Evolutionary conservation across 2,113 vertebrate genomes (phyloP).

Genomic region (Takifugu bimaculatus): DNA sequence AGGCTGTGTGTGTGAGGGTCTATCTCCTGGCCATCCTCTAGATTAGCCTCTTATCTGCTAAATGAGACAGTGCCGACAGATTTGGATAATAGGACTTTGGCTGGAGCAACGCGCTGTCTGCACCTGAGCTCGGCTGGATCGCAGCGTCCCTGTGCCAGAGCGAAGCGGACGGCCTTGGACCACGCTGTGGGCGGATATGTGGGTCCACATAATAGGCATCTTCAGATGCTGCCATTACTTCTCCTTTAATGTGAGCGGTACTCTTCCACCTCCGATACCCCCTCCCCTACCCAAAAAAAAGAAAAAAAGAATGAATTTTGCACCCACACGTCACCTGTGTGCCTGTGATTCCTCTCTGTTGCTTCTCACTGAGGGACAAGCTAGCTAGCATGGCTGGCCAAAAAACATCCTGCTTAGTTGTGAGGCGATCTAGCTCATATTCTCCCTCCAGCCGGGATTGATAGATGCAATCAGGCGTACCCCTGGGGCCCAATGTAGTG

Average conservation of each 20-base stretch:
- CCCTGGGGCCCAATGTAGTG: slow-evolving; percentile 54
- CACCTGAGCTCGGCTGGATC: slow-evolving; percentile 49
- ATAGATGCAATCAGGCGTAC: slow-evolving; percentile 54
- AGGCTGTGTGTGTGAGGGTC: slow-evolving; percentile 61
- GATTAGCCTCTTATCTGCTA: slow-evolving; percentile 73
- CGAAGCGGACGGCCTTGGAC: slow-evolving; percentile 63
- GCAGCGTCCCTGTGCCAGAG: slow-evolving; percentile 48
- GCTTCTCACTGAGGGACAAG: slow-evolving; percentile 47
- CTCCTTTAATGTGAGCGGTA: slow-evolving; percentile 20
- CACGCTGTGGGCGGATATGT: slow-evolving; percentile 52
- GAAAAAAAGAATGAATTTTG: slow-evolving; percentile 36
- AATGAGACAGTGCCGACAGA: slow-evolving; percentile 70
- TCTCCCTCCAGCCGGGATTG: slow-evolving; percentile 47
- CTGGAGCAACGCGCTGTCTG: slow-evolving; percentile 40
- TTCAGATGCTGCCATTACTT: slow-evolving; percentile 40
- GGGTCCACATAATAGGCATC: slow-evolving; percentile 48
- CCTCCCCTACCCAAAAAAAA: slow-evolving; percentile 30
- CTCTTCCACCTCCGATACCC: slow-evolving; percentile 3
- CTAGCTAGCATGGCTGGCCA: slow-evolving; percentile 42
- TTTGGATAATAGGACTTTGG: slow-evolving; percentile 68
- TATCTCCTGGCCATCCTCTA: slow-evolving; percentile 63
- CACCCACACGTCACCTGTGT: slow-evolving; percentile 48
- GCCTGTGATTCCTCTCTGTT: slow-evolving; percentile 20
- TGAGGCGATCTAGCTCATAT: slow-evolving; percentile 59
- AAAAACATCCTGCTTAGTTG: slow-evolving; percentile 56